Conservation (phyloP, 2,888 invertebrate genomes). For the Netelia melanura region DNA sequence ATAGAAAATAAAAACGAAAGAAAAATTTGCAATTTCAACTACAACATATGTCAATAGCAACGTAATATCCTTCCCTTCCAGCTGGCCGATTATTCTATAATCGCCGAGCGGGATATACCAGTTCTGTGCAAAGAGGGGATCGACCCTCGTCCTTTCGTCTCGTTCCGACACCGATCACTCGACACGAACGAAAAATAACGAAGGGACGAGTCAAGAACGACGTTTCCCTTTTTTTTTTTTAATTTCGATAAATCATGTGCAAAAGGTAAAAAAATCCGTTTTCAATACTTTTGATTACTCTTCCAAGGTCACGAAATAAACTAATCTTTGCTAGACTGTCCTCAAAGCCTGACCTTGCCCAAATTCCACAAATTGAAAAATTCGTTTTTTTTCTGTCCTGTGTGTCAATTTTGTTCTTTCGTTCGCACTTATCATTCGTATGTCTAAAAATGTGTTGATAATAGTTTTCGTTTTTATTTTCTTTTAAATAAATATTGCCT, state of each 20-base stretch:
- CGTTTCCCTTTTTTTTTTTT: not conserved
- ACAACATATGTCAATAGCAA: not conserved
- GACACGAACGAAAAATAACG: not conserved
- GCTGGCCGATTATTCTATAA: not conserved
- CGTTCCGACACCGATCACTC: constrained; percentile 15
- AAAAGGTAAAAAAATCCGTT: not conserved
- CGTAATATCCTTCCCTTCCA: not conserved
- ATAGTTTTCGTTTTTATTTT: not conserved
- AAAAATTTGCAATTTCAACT: not conserved
- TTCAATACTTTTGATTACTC: no score
- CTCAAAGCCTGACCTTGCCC: not conserved
- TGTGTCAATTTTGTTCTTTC: not conserved
- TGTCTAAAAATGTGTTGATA: not conserved
- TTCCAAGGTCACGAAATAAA: not conserved
- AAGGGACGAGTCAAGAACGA: not conserved
- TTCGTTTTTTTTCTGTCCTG: not conserved
- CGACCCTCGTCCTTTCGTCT: constrained; percentile 27
- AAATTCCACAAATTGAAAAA: not conserved
- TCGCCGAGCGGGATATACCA: not conserved
- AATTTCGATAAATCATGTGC: not conserved
- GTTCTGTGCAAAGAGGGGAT: not conserved
- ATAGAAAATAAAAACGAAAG: no score
- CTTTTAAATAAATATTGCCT: constrained; percentile 3
- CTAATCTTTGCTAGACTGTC: not conserved
- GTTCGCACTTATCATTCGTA: not conserved